These are phyloP conservation scores for Sphaeramia orbicularis DNA, from an alignment of 2,797 vertebrate species.

Conservation along the genomic window DNA sequence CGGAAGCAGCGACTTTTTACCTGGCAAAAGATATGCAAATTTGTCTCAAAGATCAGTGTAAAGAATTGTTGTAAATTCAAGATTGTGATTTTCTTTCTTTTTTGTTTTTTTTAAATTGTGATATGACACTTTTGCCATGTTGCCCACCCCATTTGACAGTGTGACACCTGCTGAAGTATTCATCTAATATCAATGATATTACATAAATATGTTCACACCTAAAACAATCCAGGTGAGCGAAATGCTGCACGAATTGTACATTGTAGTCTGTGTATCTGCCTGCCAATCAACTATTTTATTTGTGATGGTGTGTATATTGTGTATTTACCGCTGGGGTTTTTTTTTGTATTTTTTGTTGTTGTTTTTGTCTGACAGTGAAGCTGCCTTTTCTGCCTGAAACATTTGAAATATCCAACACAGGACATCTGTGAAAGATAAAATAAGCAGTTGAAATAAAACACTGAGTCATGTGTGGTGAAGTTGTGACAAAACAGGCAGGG, in stretches of 20 bases:
- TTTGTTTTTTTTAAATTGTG: too few species aligned
- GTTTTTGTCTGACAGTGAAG: not conserved
- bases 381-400: constrained; percentile 4
- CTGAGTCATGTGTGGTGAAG: constrained; percentile 46
- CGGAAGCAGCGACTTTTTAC: too few species aligned
- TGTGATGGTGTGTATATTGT: not conserved
- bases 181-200: not conserved
- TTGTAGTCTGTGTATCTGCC: not conserved
- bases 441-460: constrained; percentile 33
- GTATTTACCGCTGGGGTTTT: too few species aligned
- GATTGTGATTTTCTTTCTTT: too few species aligned
- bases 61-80: too few species aligned
- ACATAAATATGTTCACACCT: too few species aligned
- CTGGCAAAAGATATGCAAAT: too few species aligned
- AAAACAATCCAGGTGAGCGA: too few species aligned
- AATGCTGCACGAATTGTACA: too few species aligned
- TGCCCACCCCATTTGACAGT: constrained; percentile 4
- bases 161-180: constrained; percentile 2
- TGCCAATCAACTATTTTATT: not conserved
- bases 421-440: constrained; percentile 40
- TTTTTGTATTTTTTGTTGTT: not conserved
- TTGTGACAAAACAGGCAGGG: constrained; percentile 32
- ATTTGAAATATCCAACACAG: constrained; percentile 24
- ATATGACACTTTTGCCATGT: too few species aligned
- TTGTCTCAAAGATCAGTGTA: too few species aligned